Evolutionary conservation across 1,140 invertebrate genomes (phyloP).

Genomic region (Euura saliciscinereae): DNA sequence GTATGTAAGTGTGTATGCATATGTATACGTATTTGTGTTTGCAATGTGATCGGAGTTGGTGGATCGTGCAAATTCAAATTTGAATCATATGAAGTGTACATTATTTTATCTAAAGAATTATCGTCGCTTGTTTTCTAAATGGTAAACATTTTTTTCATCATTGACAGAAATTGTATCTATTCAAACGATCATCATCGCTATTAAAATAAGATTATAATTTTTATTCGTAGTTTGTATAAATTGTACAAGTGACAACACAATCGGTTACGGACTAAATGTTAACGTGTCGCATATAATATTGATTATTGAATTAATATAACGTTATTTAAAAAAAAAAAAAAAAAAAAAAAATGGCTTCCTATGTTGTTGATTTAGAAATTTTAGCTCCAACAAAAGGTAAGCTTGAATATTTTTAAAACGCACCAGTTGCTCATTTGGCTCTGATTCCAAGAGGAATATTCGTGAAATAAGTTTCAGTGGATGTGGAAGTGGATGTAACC

Average conservation of each 20-base stretch:
- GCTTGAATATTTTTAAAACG: conserved; percentile 47
- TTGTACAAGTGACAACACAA: conserved; percentile 2
- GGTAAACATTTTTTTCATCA: not conserved
- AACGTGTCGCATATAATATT: not conserved
- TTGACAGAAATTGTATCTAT: not conserved
- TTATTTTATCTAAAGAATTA: no score
- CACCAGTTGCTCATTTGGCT: not conserved
- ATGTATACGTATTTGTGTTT: no score
- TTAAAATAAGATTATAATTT: not conserved
- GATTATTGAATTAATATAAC: conserved; percentile 41
- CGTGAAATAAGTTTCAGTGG: no score
- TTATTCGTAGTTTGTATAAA: not conserved
- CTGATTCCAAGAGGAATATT: no score
- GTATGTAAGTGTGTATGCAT: no score
- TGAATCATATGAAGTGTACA: no score
- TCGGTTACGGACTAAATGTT: conserved; percentile 5
- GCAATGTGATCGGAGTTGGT: no score
- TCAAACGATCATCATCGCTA: not conserved
- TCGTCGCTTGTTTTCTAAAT: not conserved
- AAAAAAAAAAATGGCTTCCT: conserved; percentile 39
- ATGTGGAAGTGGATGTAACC: no score
- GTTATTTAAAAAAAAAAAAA: conserved; percentile 37
- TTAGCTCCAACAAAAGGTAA: conserved; percentile 39
- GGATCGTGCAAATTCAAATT: no score
- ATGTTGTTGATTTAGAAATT: conserved; percentile 50